phyloP scores from a whole-genome alignment of 2,888 invertebrate genomes.

The Automeris io region DNA sequence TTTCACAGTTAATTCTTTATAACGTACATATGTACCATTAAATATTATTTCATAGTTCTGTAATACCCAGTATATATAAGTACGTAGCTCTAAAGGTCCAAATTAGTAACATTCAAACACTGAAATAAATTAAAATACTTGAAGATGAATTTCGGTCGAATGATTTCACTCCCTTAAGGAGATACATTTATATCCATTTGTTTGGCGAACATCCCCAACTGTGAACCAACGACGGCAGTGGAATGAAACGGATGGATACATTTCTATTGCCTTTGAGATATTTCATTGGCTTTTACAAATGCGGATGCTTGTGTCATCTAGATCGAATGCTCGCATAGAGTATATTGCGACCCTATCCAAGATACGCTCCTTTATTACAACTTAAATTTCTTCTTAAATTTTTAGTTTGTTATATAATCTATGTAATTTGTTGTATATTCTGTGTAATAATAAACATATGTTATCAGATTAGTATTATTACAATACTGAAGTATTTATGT shows the following conservation, averaged over 20 bases:
- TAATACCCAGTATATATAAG: too few species aligned
- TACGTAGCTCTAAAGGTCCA: too few species aligned
- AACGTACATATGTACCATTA: too few species aligned
- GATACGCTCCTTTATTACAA: not conserved
- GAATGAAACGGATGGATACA: conserved; percentile 39
- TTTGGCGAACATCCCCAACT: conserved; percentile 38
- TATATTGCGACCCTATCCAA: conserved; percentile 18
- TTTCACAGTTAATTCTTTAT: too few species aligned
- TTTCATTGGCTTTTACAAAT: conserved; percentile 50
- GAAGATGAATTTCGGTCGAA: conserved; percentile 23
- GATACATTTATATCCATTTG: conserved; percentile 47
- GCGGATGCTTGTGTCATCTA: conserved; percentile 33
- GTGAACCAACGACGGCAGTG: conserved; percentile 28
- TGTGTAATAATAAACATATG: too few species aligned
- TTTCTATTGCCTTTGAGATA: conserved; percentile 47
- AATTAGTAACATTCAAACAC: not conserved
- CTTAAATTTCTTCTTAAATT: not conserved
- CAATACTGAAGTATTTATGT: too few species aligned
- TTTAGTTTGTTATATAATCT: too few species aligned
- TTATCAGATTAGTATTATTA: too few species aligned
- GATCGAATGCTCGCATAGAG: conserved; percentile 22
- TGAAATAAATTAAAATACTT: conserved; percentile 7
- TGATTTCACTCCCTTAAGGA: conserved; percentile 28
- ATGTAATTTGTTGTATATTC: too few species aligned
- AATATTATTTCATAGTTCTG: too few species aligned